These are phyloP conservation scores for Discoglossus pictus DNA, from an alignment of 2,797 vertebrate genomes.

Conservation along the genomic window DNA sequence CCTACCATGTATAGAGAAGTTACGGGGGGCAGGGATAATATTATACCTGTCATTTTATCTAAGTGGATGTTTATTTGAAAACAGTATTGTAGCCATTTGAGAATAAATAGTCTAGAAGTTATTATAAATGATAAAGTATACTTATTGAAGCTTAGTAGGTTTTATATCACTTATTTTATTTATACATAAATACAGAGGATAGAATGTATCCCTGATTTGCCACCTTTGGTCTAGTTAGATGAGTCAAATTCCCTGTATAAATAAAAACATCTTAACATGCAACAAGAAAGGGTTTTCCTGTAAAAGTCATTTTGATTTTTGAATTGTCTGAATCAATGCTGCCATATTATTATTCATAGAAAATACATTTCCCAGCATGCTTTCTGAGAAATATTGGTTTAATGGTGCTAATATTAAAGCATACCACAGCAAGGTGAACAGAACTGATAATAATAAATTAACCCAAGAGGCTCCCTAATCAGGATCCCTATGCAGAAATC, in stretches of 20 bases:
- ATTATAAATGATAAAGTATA: no score
- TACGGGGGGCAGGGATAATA: no score
- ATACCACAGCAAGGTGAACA: conserved; percentile 74
- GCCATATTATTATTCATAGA: conserved; percentile 65
- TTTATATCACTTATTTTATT: no score
- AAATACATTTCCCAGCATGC: conserved; percentile 70
- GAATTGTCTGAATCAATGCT: conserved; percentile 67
- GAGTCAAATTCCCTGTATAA: conserved; percentile 53
- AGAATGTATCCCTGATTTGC: no score
- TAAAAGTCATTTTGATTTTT: conserved; percentile 19
- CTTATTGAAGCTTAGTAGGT: no score
- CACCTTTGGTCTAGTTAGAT: conserved; percentile 49
- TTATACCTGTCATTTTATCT: no score
- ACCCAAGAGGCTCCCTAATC: conserved; percentile 74
- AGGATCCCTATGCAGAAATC: conserved; percentile 76
- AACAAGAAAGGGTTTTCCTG: background rate
- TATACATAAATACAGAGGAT: no score
- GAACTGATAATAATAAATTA: conserved; percentile 81
- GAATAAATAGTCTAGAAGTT: no score
- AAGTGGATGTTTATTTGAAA: no score
- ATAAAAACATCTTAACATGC: conserved; percentile 55
- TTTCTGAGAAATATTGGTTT: conserved; percentile 71
- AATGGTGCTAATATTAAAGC: conserved; percentile 71
- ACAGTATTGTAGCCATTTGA: no score
- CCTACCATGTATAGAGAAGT: no score